These are phyloP conservation scores for Halcyon smyrnensis DNA, from an alignment of 2,797 vertebrate genomes.

Conservation along the genomic window DNA sequence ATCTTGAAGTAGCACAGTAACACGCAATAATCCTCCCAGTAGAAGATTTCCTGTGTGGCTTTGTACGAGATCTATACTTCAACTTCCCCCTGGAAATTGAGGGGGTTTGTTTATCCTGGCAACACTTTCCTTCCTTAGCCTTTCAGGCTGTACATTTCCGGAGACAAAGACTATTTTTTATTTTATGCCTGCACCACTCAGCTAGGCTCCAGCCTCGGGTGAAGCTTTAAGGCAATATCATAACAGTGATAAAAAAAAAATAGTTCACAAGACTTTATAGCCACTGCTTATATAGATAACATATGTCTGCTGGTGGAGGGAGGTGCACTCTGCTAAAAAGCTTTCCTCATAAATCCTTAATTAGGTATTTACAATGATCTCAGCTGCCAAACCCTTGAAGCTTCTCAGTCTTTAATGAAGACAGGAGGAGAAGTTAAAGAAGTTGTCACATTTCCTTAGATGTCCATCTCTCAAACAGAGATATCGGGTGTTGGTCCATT, in stretches of 20 bases:
- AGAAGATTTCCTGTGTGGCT: constrained; percentile 26
- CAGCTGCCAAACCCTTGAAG: neutral
- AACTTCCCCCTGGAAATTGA: constrained; percentile 20
- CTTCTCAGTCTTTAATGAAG: neutral
- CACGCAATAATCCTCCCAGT: neutral
- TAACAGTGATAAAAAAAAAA: neutral
- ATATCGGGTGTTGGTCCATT: neutral
- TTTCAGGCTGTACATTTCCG: constrained; percentile 12
- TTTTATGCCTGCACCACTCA: neutral
- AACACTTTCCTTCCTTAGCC: neutral
- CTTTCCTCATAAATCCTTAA: constrained; percentile 49
- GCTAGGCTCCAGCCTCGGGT: neutral
- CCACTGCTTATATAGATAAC: neutral
- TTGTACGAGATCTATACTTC: constrained; percentile 5
- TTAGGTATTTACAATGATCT: constrained; percentile 32
- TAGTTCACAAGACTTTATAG: neutral
- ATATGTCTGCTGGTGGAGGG: neutral
- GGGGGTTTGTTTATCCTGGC: constrained; percentile 1
- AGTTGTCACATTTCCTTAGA: neutral
- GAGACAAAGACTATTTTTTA: neutral
- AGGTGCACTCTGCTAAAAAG: constrained; percentile 41
- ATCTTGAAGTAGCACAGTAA: neutral
- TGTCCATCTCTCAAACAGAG: neutral
- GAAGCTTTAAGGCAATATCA: neutral
- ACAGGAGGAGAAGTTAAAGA: neutral